phyloP scores from a whole-genome alignment of 1,140 invertebrate genomes.

The Ptiloglossa arizonensis region DNA sequence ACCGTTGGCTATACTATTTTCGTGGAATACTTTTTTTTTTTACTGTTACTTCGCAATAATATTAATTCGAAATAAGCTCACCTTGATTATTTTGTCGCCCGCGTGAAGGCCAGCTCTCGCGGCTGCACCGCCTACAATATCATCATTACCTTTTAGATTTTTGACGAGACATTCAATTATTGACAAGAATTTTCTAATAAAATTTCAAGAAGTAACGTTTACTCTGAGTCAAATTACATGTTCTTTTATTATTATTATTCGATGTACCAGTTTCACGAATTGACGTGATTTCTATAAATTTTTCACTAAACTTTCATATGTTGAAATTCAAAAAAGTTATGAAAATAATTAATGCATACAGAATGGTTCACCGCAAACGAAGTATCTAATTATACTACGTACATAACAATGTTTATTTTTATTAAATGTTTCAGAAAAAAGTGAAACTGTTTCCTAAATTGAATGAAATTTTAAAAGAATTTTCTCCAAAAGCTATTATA shows the following conservation, averaged over 20 bases:
- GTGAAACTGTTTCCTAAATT: no score
- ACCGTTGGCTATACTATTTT: background rate
- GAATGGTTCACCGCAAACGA: no score
- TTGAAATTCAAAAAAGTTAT: background rate
- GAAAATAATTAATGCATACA: background rate
- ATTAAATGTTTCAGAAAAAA: no score
- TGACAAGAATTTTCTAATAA: background rate
- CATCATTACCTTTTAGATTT: slow-evolving; percentile 17
- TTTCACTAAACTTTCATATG: background rate
- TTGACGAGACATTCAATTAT: background rate
- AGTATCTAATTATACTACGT: no score
- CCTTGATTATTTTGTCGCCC: slow-evolving; percentile 97
- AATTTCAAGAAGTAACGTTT: background rate
- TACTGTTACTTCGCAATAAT: slow-evolving; percentile 16
- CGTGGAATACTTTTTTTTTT: background rate
- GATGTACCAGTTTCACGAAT: no score
- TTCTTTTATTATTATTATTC: no score
- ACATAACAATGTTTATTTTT: no score
- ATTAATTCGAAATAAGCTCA: slow-evolving; percentile 75
- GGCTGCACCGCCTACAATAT: slow-evolving; percentile 92
- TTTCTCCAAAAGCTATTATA: background rate
- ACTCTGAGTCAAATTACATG: no score
- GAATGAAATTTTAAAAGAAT: background rate
- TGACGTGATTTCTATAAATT: background rate
- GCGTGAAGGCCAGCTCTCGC: slow-evolving; percentile 95